These are phyloP conservation scores for Lasioglossum villosulum DNA, from an alignment of 2,888 invertebrate genomes.

Conservation along the genomic window DNA sequence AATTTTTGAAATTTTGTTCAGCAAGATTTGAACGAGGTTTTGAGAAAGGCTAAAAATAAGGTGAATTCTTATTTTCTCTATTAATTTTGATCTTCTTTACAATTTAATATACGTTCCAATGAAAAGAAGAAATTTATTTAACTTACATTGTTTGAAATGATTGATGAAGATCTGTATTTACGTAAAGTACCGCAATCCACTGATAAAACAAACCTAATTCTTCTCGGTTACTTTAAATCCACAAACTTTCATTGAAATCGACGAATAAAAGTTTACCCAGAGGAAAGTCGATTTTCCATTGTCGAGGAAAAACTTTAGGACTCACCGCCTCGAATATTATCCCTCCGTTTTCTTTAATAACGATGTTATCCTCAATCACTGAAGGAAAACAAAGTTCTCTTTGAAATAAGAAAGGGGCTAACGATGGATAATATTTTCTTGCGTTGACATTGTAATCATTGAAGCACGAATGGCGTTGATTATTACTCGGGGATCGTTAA, in stretches of 20 bases:
- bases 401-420: background rate
- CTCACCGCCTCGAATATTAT: background rate
- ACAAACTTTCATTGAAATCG: background rate
- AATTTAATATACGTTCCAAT: background rate
- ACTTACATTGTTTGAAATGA: background rate
- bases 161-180: background rate
- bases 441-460: background rate
- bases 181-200: background rate
- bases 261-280: background rate
- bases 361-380: constrained; percentile 7
- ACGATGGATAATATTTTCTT: constrained; percentile 7
- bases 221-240: background rate
- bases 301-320: constrained; percentile 20
- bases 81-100: background rate
- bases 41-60: too few species aligned
- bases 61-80: background rate
- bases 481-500: constrained; percentile 22
- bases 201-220: background rate
- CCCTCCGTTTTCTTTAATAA: background rate
- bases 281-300: constrained; percentile 38
- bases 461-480: constrained; percentile 1
- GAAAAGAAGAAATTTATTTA: background rate
- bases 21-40: background rate
- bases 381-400: background rate
- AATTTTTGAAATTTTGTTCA: background rate